Conservation (phyloP, 2,797 vertebrate genomes). For the Liparis tanakae region DNA sequence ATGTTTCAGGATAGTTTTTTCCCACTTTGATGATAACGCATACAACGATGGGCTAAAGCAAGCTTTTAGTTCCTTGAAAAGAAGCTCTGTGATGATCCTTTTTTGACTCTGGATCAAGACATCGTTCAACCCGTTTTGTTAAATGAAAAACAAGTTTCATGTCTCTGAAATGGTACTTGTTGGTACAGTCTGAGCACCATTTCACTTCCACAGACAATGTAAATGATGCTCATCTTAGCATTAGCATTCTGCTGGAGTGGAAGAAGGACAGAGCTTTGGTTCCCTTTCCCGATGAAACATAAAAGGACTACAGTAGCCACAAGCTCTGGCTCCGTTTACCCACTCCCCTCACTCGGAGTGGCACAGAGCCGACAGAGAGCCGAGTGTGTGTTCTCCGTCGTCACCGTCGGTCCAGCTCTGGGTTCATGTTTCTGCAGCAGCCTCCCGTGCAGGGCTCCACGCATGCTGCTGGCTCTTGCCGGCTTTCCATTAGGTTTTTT, state of each 20-base stretch:
- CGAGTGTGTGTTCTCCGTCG: neutral
- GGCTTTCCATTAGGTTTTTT: neutral
- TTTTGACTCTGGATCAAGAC: neutral
- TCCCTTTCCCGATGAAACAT: neutral
- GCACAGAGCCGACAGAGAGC: neutral
- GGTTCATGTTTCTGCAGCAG: neutral
- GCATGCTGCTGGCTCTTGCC: neutral
- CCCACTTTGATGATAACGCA: neutral
- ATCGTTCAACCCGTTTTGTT: neutral
- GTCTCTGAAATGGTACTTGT: neutral
- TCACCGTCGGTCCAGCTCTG: neutral
- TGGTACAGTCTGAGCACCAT: neutral
- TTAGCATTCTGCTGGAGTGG: constrained; percentile 8
- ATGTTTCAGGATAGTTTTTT: neutral
- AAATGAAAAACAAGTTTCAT: neutral
- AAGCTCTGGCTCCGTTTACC: neutral
- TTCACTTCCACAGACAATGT: neutral
- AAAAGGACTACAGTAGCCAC: neutral
- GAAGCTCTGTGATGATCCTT: no score
- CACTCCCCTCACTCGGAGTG: neutral
- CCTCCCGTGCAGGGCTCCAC: neutral
- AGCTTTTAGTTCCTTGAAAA: neutral
- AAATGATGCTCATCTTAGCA: constrained; percentile 5
- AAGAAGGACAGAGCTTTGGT: neutral
- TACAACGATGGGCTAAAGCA: neutral